A percentile compares a stretch with the other conserved stretches of the same genome.
Conservation (phyloP, 2,797 vertebrate genomes). For the Macroramphosus scolopax region DNA sequence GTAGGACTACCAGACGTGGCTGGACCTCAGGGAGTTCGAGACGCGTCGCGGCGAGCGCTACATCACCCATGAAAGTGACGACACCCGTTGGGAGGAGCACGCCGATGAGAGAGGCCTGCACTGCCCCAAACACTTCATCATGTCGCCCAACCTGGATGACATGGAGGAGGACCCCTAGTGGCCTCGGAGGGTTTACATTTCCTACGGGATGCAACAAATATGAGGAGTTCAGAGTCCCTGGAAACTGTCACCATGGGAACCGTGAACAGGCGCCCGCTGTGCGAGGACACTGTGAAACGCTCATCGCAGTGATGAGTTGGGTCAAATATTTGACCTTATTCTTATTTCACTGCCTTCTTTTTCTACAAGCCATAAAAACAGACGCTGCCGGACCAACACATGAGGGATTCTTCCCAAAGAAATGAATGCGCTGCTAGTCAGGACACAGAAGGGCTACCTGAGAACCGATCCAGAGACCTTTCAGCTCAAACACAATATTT, state of each 20-base stretch:
- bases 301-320: slow-evolving; percentile 2
- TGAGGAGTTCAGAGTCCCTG: background rate
- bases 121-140: slow-evolving; percentile 93
- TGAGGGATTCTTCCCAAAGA: background rate
- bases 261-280: background rate
- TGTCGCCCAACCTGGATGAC: slow-evolving; percentile 91
- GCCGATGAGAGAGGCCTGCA: slow-evolving; percentile 80
- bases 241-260: slow-evolving; percentile 7
- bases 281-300: slow-evolving; percentile 7
- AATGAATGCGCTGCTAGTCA: slow-evolving; percentile 27
- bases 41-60: slow-evolving; percentile 91
- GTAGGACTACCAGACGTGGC: slow-evolving; percentile 96
- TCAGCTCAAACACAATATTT: slow-evolving; percentile 3
- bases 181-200: background rate
- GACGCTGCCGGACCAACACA: too few species aligned
- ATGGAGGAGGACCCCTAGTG: slow-evolving; percentile 92
- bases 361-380: slow-evolving; percentile 28
- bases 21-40: slow-evolving; percentile 95
- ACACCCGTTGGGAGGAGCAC: slow-evolving; percentile 91
- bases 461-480: too few species aligned
- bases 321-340: slow-evolving; percentile 4
- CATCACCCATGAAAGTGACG: slow-evolving; percentile 95
- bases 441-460: slow-evolving; percentile 17
- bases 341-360: slow-evolving; percentile 31
- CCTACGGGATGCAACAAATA: background rate